Conservation (phyloP, 2,797 vertebrate species). For the Myoxocephalus aenaeus region DNA sequence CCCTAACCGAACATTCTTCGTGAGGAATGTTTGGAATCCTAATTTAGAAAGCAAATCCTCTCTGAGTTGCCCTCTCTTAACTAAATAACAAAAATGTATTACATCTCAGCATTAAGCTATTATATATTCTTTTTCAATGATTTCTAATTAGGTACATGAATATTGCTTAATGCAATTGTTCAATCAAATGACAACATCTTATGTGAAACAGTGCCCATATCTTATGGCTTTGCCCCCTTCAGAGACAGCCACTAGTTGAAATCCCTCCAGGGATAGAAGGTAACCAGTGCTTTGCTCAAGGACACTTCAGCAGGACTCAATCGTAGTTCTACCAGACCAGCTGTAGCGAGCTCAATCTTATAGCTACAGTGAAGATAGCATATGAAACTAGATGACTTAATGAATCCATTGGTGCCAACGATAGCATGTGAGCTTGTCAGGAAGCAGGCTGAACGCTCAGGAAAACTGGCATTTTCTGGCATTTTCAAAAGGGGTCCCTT, state of each 20-base stretch:
- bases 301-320: constrained; percentile 1
- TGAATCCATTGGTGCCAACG: neutral
- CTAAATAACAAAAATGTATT: constrained; percentile 29
- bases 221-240: neutral
- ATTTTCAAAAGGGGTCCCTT: neutral
- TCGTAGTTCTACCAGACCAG: too few species aligned
- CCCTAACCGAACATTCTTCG: constrained; percentile 74
- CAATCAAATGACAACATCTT: constrained; percentile 16
- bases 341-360: too few species aligned
- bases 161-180: neutral
- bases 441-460: neutral
- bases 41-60: constrained; percentile 65
- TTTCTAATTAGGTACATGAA: neutral
- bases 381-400: neutral
- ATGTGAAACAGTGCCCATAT: neutral
- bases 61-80: constrained; percentile 21
- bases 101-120: neutral
- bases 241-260: neutral
- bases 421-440: neutral
- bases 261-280: neutral
- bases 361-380: neutral
- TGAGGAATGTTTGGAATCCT: constrained; percentile 82
- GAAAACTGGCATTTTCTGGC: neutral
- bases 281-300: constrained; percentile 2
- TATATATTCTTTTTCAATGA: neutral